Evolutionary conservation across 2,113 vertebrate genomes (phyloP), one percentile per base, ranked within the genome.

Genomic region (Ivindomyrus marchei): DNA sequence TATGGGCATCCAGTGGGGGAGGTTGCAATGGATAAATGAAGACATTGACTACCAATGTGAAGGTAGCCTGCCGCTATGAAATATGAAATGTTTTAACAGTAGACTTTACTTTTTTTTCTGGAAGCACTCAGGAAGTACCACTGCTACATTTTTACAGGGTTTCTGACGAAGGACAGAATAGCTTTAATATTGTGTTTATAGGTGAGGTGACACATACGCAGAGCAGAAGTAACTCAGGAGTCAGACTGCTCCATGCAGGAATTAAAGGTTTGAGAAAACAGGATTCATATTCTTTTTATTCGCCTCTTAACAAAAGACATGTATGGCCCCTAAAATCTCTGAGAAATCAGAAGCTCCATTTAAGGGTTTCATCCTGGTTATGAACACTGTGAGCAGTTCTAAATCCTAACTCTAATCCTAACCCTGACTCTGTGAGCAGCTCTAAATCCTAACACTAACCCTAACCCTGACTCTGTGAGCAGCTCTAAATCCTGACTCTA

Each of bases 181-280:
- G 86, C 27, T 56, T 91, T 66, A 90, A 92, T 80, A 89, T 70
- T 3, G 56, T 90, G 90, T 91, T 92, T 91, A 92, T 90, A 74
- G 84, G 56, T 62, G 49, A 85, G 53, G 70, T 87, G 88, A 90
- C 88, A 88, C 39, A 88, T 77, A 36, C n/a, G 50, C 89, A 92
- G n/a, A 89, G 66, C 85, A 89, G 47, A 39, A 24, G 19, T 49
- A 47, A 56, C 88, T 88, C 31, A 83, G 87, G 52, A 89, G 87
- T 24, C 70, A 70, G 89, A 88, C 91, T 90, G 89, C 90, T 89
- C 50, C 89, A 39, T 36, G 47, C 50, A 53, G 85, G 49, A 87
- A 53, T 53, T 31, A 53, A 56, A 19, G 50, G n/a, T 21, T n/a
- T 53, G 31, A 87, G n/a, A 53, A 47, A 87, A 36, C 7, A 31